Base-by-base conservation (phyloP, 2,888 invertebrate genomes). In the Ommatoiulus sabulosus region DNA sequence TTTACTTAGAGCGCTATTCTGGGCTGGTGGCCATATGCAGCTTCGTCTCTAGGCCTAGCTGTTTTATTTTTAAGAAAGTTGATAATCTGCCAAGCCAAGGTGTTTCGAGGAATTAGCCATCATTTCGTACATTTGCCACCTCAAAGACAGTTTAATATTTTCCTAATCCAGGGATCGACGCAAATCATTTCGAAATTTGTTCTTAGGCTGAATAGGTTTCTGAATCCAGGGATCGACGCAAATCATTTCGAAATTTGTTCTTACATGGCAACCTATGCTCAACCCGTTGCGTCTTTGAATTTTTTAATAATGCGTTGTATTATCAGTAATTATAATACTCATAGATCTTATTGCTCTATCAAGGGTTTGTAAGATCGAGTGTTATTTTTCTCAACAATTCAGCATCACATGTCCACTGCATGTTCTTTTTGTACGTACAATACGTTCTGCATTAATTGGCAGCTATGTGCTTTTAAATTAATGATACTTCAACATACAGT, bases 81-180 rank as follows among this genome's bases (percentile, higher is more conserved):
- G 80, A 80, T 10, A 80, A 6, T 3, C 80, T 80, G 80, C 80
- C 80, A 80, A 35, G 35, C 24, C 10, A 8, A 72, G 72, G 72
- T 72, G 72, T 72, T 72, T 20, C 1, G 72, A 72, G 72, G 24
- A 72, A n/a, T n/a, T n/a, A 72, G 20, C 72, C 72, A 72, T 72
- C 24, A 72, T 72, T 72, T 24, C 17, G 20, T 12, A 24, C 20
- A 12, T 35, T 80, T 80, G 80, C 12, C 35, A 35, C 35, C 12
- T 35, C 10, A 12, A n/a, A n/a, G 20, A 20, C 0, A 35, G 35
- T 2, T 35, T 72, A 8, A 46, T 52, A 12, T 80, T 80, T 80
- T 12, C 12, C 4, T 80, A 35, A 80, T 35, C 80, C 35, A 80
- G 15, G 3, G 35, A 10, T 80, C 12, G 35, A 10, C 12, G 3